Evolutionary conservation across 1,140 invertebrate genomes (phyloP).

Genomic region (Hydropsyche tenuis): DNA sequence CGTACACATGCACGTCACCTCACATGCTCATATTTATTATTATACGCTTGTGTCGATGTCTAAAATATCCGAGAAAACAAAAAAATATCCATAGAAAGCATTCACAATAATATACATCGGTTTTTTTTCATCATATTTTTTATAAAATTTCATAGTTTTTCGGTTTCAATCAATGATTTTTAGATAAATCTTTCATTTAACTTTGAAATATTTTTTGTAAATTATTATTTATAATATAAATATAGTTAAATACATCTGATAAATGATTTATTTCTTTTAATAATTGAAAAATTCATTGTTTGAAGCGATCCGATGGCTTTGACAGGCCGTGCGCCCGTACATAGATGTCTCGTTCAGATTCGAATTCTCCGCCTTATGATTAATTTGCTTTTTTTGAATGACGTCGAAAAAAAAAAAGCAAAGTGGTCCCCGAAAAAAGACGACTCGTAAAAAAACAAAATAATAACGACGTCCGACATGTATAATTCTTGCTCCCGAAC

Average conservation of each 20-base stretch:
- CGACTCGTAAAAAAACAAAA: constrained; percentile 2
- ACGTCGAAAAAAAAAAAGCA: constrained; percentile 1
- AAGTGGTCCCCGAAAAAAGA: too few species aligned
- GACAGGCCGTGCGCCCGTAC: constrained; percentile 9
- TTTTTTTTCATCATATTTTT: too few species aligned
- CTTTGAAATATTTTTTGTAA: too few species aligned
- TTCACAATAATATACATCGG: too few species aligned
- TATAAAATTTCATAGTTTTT: too few species aligned
- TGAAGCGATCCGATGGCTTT: not conserved
- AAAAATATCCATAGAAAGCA: not conserved
- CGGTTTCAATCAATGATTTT: too few species aligned
- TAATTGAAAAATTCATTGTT: not conserved
- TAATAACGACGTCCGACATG: constrained; percentile 21
- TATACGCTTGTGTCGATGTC: not conserved
- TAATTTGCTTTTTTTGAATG: constrained; percentile 39
- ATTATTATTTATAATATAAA: too few species aligned
- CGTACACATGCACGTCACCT: constrained; percentile 37
- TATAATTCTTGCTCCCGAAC: constrained; percentile 25
- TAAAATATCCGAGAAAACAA: not conserved
- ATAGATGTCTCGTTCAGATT: constrained; percentile 32
- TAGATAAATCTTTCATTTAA: too few species aligned
- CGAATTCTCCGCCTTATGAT: constrained; percentile 32
- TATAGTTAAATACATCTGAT: too few species aligned
- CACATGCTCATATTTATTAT: constrained; percentile 21
- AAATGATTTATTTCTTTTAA: not conserved